A percentile compares a stretch with the other conserved stretches of the same genome.
Evolutionary conservation across 2,113 vertebrate species (phyloP).

Genomic region (Scalopus aquaticus): DNA sequence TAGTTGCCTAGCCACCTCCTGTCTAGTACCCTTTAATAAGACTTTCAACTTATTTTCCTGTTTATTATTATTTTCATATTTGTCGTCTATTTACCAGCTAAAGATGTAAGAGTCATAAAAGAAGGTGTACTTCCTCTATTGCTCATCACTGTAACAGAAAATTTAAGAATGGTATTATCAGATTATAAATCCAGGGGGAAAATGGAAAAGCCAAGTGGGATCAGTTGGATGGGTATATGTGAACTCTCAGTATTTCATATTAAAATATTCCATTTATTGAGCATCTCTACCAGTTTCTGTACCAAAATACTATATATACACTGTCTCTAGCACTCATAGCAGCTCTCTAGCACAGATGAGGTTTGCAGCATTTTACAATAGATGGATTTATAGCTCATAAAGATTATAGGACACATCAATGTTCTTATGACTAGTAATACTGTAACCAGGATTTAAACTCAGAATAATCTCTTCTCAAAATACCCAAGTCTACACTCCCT

Average conservation of each 20-base stretch:
- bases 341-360: not conserved
- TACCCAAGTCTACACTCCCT: not conserved
- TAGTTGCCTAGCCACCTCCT: not conserved
- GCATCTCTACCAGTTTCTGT: not conserved
- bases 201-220: not conserved
- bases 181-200: not conserved
- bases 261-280: not conserved
- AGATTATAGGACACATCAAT: not conserved
- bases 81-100: not conserved
- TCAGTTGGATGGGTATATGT: not conserved
- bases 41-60: not conserved
- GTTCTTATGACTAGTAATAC: not conserved
- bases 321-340: not conserved
- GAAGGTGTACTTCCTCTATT: not conserved
- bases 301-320: not conserved
- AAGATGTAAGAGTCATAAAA: not conserved
- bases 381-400: not conserved
- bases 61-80: not conserved
- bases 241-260: not conserved
- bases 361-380: not conserved
- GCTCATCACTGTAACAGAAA: not conserved
- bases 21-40: not conserved
- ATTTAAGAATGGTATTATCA: not conserved
- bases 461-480: not conserved
- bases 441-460: not conserved